phyloP scores from a whole-genome alignment of 1,140 invertebrate species.

The Aphelinus atriplicis region DNA sequence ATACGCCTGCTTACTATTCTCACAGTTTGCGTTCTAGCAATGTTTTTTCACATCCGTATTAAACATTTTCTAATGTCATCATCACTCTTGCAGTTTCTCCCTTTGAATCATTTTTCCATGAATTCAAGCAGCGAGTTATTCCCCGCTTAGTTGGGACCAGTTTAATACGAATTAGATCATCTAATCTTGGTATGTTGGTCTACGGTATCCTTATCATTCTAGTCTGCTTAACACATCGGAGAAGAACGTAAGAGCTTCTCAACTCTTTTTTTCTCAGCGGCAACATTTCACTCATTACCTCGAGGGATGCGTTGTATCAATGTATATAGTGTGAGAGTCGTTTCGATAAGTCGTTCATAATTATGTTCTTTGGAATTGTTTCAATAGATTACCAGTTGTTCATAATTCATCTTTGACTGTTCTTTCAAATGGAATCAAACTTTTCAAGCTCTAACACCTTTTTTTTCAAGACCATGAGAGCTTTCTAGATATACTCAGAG shows the following conservation, averaged over 20 bases:
- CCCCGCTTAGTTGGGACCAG: conserved; percentile 19
- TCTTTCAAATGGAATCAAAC: too few species aligned
- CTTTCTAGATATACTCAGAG: too few species aligned
- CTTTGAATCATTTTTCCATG: conserved; percentile 35
- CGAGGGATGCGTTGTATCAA: background rate
- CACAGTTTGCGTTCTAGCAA: background rate
- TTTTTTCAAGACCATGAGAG: too few species aligned
- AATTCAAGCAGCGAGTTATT: conserved; percentile 44
- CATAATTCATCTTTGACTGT: too few species aligned
- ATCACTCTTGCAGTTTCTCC: conserved; percentile 38
- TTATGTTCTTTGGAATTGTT: background rate
- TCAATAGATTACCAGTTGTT: too few species aligned
- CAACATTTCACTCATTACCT: background rate
- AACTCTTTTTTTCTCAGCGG: conserved; percentile 4
- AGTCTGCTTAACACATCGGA: conserved; percentile 9
- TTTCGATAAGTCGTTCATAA: background rate
- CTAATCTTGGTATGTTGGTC: background rate
- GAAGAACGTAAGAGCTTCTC: conserved; percentile 7
- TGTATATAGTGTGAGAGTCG: background rate
- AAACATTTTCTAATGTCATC: conserved; percentile 14
- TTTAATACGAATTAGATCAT: background rate
- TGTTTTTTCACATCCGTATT: conserved; percentile 28
- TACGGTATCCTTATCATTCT: conserved; percentile 28
- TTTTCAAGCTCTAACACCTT: too few species aligned
- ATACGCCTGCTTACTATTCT: conserved; percentile 61